These are phyloP conservation scores for Epicauta chinensis DNA, from an alignment of 1,140 invertebrate species.

Conservation along the genomic window DNA sequence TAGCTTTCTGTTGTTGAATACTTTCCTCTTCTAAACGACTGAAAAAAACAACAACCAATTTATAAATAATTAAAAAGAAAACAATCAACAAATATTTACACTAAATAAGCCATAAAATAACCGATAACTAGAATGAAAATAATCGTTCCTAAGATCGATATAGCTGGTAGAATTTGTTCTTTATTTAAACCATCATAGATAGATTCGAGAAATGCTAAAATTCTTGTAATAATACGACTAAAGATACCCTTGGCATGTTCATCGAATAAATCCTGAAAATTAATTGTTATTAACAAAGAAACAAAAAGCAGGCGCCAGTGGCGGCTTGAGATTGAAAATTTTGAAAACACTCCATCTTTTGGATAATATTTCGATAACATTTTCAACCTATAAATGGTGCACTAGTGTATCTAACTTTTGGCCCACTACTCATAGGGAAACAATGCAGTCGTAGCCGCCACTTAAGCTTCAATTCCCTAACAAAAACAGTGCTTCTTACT, in stretches of 20 bases:
- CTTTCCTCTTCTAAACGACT: slow-evolving; percentile 75
- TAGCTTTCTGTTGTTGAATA: slow-evolving; percentile 56
- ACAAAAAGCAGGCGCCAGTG: no score
- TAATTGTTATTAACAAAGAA: slow-evolving; percentile 1
- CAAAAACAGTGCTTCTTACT: no score
- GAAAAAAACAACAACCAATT: not conserved
- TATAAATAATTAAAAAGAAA: not conserved
- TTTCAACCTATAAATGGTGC: no score
- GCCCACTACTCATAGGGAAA: not conserved
- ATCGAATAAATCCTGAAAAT: slow-evolving; percentile 59
- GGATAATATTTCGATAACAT: no score
- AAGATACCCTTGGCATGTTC: slow-evolving; percentile 70
- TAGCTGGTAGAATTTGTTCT: slow-evolving; percentile 72
- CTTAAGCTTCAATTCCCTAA: no score
- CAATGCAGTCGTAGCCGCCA: no score
- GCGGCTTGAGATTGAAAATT: no score
- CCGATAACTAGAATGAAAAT: slow-evolving; percentile 73
- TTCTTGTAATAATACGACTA: slow-evolving; percentile 58
- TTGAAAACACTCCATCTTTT: no score
- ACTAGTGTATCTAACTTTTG: no score
- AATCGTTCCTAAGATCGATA: slow-evolving; percentile 78
- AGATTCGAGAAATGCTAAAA: slow-evolving; percentile 66
- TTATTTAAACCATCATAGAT: slow-evolving; percentile 67
- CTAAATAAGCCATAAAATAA: slow-evolving; percentile 84
- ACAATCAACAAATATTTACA: slow-evolving; percentile 56